Evolutionary conservation across 1,140 invertebrate genomes (phyloP).

Genomic region (Conus betulinus): DNA sequence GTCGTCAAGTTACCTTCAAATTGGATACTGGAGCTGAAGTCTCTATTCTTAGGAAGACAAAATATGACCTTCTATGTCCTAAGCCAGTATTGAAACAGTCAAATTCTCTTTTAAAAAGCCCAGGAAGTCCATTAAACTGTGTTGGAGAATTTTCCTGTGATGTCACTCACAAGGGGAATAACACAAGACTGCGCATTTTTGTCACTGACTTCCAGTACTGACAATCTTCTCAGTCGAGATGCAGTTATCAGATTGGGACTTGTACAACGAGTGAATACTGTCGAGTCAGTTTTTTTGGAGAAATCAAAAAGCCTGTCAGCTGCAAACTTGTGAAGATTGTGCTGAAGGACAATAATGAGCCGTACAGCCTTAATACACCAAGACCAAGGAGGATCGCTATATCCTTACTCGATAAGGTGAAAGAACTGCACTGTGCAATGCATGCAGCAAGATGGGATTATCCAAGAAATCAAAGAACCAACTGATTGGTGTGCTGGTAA

Average conservation of each 20-base stretch:
- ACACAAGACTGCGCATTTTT: neutral
- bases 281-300: no score
- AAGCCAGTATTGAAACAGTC: neutral
- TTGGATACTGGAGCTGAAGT: constrained; percentile 3
- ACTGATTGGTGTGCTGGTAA: no score
- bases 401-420: no score
- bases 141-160: neutral
- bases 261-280: neutral
- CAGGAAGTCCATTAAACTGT: neutral
- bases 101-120: neutral
- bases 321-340: constrained; percentile 47
- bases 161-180: neutral
- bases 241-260: neutral
- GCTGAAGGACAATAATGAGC: neutral
- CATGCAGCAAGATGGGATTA: no score
- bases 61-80: neutral
- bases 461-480: no score
- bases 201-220: neutral
- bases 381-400: no score
- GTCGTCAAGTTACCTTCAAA: neutral
- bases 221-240: neutral
- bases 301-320: neutral
- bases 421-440: no score
- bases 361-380: no score
- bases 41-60: neutral